Conservation (phyloP, 2,113 vertebrate species). For the Girardinichthys multiradiatus region DNA sequence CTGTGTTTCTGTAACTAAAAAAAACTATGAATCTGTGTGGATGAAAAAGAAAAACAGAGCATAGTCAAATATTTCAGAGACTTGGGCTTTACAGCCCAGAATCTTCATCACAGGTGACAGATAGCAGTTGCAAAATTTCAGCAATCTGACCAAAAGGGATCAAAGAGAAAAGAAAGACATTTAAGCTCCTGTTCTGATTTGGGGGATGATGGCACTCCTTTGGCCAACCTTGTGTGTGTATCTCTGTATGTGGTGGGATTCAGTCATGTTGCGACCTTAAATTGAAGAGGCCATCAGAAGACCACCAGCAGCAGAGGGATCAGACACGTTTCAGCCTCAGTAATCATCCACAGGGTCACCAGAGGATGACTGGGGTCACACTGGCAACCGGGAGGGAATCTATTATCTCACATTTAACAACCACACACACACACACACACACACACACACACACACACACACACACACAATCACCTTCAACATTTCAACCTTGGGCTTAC, state of each 20-base stretch:
- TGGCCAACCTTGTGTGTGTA: conserved; percentile 24
- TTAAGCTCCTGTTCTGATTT: conserved; percentile 31
- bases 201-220: conserved; percentile 9
- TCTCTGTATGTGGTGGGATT: conserved; percentile 60
- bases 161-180: conserved; percentile 39
- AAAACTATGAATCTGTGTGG: conserved; percentile 8
- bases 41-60: not conserved
- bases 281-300: conserved; percentile 62
- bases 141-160: conserved; percentile 36
- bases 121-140: conserved; percentile 11
- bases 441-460: conserved; percentile 14
- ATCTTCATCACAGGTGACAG: conserved; percentile 2
- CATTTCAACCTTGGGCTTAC: conserved; percentile 40
- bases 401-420: conserved; percentile 29
- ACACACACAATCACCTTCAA: conserved; percentile 43
- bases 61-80: conserved; percentile 10
- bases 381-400: conserved; percentile 47
- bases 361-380: conserved; percentile 48
- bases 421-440: conserved; percentile 17
- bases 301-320: conserved; percentile 54
- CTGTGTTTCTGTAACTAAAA: conserved; percentile 12
- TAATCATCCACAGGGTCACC: conserved; percentile 62
- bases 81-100: conserved; percentile 3
- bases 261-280: conserved; percentile 60
- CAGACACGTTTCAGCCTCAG: conserved; percentile 56